Evolutionary conservation across 2,113 vertebrate species (phyloP), one percentile per base, ranked within the genome.

Genomic region (Parotia lawesii): DNA sequence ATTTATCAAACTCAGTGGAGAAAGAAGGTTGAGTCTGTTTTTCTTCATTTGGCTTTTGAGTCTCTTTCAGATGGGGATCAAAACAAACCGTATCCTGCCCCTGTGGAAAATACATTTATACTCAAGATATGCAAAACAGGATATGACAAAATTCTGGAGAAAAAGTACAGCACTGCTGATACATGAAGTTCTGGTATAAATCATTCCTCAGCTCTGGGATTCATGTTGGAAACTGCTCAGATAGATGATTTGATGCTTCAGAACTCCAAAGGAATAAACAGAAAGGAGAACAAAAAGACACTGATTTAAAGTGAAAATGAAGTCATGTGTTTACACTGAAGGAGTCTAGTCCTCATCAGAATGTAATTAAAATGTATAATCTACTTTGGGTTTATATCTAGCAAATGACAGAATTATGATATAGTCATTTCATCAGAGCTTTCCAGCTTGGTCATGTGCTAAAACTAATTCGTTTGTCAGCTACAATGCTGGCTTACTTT

Each of bases 21-120:
- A 95, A 95, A 88, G 76, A 85, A 65, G 24, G 85, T 91, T 79
- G 76, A 76, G 66, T 89, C 95, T 97, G 94, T 64, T 95, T 96
- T 96, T 94, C 87, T 88, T 97, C 95, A 91, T 94, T 95, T 96
- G 76, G 51, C 76, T 96, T 88, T 33, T 53, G 44, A 92, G 47
- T 31, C 42, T 86, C 93, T 89, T 91, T 96, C 58, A 91, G 82
- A 96, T 76, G 81, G 44, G 71, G 90, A 97, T 94, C 79, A 97
- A 95, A 97, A 95, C 89, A 95, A 94, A 90, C 51, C 1, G 1
- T 95, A 93, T 95, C 93, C 70, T 91, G 90, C 73, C 71, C 78
- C 89, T 91, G 73, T 96, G 95, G 96, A 97, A 97, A 97, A 97
- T 90, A 85, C 94, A 96, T 97, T 96, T 97, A 94, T 94, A 87